Conservation (phyloP, 2,888 invertebrate genomes). For the Ectemnius continuus region DNA sequence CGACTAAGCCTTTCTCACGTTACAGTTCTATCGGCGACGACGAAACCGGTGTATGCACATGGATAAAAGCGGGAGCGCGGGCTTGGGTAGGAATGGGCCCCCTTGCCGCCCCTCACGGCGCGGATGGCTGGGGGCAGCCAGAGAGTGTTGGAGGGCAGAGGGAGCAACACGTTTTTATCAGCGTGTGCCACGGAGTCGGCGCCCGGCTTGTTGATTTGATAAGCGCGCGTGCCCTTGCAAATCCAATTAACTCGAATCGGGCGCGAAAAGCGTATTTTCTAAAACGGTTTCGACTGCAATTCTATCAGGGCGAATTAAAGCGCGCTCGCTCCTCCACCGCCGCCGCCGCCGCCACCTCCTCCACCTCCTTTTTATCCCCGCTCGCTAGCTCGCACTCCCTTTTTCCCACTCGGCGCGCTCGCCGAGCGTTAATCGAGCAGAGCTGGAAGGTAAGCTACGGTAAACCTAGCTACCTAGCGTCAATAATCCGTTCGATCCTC, state of each 20-base stretch:
- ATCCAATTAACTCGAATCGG: constrained; percentile 11
- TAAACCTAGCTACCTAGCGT: constrained; percentile 13
- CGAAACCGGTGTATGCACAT: no score
- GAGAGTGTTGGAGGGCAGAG: no score
- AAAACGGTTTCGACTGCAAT: constrained; percentile 4
- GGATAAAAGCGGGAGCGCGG: no score
- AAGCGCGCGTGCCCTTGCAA: background rate
- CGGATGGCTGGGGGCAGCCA: no score
- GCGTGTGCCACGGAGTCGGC: no score
- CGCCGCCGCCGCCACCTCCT: no score
- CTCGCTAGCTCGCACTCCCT: background rate
- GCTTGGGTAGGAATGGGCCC: no score
- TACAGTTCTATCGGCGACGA: no score
- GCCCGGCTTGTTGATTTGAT: no score
- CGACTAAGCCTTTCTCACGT: no score
- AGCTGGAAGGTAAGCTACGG: background rate
- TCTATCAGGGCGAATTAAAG: constrained; percentile 5
- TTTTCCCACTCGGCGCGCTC: background rate
- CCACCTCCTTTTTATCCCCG: background rate
- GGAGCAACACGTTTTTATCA: no score
- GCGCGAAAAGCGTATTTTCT: constrained; percentile 1
- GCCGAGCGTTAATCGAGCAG: constrained; percentile 9
- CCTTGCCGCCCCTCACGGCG: no score
- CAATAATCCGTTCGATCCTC: constrained; percentile 24
- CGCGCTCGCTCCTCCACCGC: constrained; percentile 12